Evolutionary conservation across 2,113 vertebrate species (phyloP).

Genomic region (Neolamprologus sp.): DNA sequence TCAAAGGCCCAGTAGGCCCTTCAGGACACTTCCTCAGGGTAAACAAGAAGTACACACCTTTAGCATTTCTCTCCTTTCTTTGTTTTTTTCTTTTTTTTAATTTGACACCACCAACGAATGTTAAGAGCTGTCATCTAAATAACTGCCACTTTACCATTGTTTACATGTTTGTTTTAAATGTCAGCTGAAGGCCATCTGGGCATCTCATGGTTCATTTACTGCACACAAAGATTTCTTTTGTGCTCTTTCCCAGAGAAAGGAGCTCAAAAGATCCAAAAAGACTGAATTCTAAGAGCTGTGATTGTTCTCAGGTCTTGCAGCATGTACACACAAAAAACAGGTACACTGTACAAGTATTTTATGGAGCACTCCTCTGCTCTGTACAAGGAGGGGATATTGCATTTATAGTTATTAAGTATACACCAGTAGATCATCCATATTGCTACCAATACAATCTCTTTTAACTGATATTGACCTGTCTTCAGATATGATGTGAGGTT

Average conservation of each 20-base stretch:
- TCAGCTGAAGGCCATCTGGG: background rate
- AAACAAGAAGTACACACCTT: background rate
- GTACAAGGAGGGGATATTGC: background rate
- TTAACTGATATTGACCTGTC: background rate
- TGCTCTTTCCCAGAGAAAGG: background rate
- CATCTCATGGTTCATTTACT: background rate
- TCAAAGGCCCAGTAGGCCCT: background rate
- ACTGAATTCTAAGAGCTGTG: background rate
- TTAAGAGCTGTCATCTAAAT: background rate
- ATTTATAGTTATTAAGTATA: background rate
- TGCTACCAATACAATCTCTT: background rate
- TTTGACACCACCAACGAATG: background rate
- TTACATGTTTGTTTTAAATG: background rate
- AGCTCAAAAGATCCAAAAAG: background rate
- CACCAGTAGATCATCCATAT: background rate
- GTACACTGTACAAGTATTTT: background rate
- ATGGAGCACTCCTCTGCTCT: background rate
- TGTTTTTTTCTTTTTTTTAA: background rate
- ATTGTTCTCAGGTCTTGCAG: background rate
- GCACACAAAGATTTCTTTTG: background rate
- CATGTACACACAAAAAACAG: background rate
- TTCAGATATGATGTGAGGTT: background rate
- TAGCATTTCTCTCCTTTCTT: background rate
- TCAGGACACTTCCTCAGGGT: background rate
- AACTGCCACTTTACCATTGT: background rate